Evolutionary conservation across 2,113 vertebrate genomes (phyloP).

Genomic region (Gopherus flavomarginatus): DNA sequence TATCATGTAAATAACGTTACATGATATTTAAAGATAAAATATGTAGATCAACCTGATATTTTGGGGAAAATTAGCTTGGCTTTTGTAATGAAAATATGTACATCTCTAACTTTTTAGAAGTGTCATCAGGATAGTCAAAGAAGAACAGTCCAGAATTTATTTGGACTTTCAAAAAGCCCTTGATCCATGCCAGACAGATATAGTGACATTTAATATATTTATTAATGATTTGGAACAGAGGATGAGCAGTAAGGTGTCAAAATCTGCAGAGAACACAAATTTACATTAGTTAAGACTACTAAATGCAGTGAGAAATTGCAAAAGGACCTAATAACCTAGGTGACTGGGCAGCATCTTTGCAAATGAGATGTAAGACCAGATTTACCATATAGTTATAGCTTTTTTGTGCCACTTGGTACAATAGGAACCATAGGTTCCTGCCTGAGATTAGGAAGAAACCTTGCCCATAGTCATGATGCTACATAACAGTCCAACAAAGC

Average conservation of each 20-base stretch:
- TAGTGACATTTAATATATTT: neutral
- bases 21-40: neutral
- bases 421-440: neutral
- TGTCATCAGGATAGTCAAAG: constrained; percentile 1
- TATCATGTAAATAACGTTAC: neutral
- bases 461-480: neutral
- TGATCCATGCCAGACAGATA: neutral
- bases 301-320: neutral
- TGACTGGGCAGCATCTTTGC: neutral
- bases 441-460: neutral
- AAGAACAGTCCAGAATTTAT: neutral
- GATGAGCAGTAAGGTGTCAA: neutral
- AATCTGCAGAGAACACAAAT: neutral
- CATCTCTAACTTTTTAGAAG: constrained; percentile 17
- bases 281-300: neutral
- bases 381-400: neutral
- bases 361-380: neutral
- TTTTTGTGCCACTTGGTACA: neutral
- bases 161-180: neutral
- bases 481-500: neutral
- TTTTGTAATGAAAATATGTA: constrained; percentile 10
- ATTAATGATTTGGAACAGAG: neutral
- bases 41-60: neutral
- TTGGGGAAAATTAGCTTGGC: neutral
- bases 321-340: neutral